phyloP scores from a whole-genome alignment of 2,888 invertebrate genomes.

The Apamea crenata region DNA sequence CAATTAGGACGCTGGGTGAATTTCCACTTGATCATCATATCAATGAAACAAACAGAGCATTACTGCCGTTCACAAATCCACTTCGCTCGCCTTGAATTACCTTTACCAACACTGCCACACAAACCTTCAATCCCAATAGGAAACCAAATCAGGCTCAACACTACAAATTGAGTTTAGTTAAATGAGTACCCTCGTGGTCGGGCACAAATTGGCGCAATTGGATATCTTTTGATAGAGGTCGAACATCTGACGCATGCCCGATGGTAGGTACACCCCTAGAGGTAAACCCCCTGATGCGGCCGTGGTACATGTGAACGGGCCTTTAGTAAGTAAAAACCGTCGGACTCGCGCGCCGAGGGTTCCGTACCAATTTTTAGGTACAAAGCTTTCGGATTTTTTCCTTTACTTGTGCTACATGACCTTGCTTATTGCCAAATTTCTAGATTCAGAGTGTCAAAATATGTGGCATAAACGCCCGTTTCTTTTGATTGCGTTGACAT shows the following conservation, averaged over 20 bases:
- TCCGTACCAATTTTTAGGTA: too few species aligned
- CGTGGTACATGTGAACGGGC: not conserved
- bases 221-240: conserved; percentile 51
- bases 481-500: too few species aligned
- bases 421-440: too few species aligned
- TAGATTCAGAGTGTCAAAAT: too few species aligned
- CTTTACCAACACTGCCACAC: not conserved
- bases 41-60: not conserved
- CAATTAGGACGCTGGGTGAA: too few species aligned
- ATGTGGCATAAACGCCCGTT: too few species aligned
- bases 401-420: too few species aligned
- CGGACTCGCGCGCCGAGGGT: too few species aligned
- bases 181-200: conserved; percentile 9
- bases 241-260: conserved; percentile 19
- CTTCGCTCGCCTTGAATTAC: not conserved
- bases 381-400: too few species aligned
- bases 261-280: not conserved
- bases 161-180: conserved; percentile 23
- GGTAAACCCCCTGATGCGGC: not conserved
- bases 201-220: conserved; percentile 38
- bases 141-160: conserved; percentile 14
- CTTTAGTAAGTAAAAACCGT: not conserved
- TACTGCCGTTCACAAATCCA: not conserved
- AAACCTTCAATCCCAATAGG: not conserved
- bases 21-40: not conserved